phyloP scores from a whole-genome alignment of 2,113 vertebrate species.

The Heptranchias perlo region DNA sequence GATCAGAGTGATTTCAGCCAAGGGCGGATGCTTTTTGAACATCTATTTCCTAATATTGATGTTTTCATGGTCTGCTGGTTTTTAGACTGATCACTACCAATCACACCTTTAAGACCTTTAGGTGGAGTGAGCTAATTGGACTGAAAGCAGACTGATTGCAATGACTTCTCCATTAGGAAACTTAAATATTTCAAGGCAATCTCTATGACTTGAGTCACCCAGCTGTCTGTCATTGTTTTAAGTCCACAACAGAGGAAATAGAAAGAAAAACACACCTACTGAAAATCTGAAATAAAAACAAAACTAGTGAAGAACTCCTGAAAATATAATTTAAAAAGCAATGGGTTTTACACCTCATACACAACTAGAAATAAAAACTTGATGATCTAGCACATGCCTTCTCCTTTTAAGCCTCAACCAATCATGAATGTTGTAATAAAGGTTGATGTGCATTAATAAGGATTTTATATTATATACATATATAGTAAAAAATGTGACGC shows the following conservation, averaged over 20 bases:
- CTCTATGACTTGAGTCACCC: neutral
- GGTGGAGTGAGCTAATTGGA: neutral
- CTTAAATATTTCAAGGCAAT: neutral
- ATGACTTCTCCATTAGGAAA: neutral
- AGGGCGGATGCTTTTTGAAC: neutral
- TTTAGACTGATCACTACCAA: neutral
- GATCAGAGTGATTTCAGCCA: neutral
- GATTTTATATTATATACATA: neutral
- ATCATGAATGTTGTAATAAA: neutral
- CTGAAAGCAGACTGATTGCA: constrained; percentile 1
- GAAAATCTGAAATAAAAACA: neutral
- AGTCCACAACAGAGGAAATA: neutral
- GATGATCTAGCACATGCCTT: neutral
- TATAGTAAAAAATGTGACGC: too few species aligned
- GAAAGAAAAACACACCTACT: neutral
- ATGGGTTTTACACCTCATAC: neutral
- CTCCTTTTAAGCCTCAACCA: neutral
- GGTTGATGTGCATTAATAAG: constrained; percentile 6
- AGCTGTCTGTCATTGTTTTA: neutral
- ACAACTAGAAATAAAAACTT: neutral
- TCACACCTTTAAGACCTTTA: neutral
- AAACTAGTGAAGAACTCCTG: neutral
- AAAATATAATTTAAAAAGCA: too few species aligned
- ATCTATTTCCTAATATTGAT: neutral
- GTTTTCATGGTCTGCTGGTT: neutral